Conservation (phyloP, 2,113 vertebrate genomes). For the Mirounga angustirostris region DNA sequence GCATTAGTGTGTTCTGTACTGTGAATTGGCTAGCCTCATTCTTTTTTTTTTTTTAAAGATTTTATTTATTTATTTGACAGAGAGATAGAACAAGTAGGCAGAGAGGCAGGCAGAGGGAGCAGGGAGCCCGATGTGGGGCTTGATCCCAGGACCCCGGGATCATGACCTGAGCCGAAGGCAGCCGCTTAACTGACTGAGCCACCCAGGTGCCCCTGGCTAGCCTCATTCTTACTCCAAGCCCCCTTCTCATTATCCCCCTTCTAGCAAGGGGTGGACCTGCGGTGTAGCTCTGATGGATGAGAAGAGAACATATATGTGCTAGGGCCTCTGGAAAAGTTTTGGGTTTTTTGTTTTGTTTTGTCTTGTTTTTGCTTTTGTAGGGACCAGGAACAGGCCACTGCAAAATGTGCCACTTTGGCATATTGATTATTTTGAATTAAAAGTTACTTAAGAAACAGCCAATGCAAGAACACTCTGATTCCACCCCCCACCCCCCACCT, state of each 20-base stretch:
- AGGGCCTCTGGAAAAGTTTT: background rate
- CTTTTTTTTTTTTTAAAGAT: background rate
- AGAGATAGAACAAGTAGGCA: no score
- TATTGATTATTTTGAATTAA: background rate
- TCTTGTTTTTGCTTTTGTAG: background rate
- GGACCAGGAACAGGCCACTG: background rate
- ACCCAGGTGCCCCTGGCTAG: no score
- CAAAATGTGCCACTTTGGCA: background rate
- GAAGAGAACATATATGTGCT: background rate
- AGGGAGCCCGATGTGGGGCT: no score
- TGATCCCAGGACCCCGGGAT: no score
- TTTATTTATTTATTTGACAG: no score
- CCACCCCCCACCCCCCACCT: background rate
- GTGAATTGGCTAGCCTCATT: background rate
- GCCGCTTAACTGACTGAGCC: no score
- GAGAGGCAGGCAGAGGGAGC: no score
- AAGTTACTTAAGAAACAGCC: background rate
- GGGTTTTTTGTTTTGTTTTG: background rate
- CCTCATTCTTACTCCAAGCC: background rate
- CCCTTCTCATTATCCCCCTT: background rate
- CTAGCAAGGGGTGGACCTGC: background rate
- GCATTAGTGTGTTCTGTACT: accelerated
- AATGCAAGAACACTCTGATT: background rate
- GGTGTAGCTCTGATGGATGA: background rate
- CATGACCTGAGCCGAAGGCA: no score